Evolutionary conservation across 2,113 vertebrate species (phyloP), one percentile per base, ranked within the genome.

Genomic region (Pseudopodoces humilis): DNA sequence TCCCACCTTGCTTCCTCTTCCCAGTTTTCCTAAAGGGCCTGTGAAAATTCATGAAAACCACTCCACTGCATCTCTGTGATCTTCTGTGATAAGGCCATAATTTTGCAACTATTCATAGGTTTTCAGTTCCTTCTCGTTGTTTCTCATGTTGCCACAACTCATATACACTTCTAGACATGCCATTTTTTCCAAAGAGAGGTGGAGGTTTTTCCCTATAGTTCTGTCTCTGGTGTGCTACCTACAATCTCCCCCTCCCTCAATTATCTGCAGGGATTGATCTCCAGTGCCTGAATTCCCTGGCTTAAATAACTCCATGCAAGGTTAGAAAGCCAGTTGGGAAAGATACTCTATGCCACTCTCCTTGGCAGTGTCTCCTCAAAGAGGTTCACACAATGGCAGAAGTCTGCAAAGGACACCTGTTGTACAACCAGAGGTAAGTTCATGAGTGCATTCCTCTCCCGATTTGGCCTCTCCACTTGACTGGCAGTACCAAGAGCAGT

Each of bases 361-460:
- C 41, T 69, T 62, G 47, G 16, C 17, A 53, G 11, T 22, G 24
- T 25, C 35, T 60, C 55, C 41, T 62, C 41, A 35, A 58, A 65
- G 28, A 46, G 30, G 5, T 55, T 60, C 1, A 0, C 41, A 75
- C 3, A 30, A n/a, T 55, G 2, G 1, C 6, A 8, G n/a, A 68
- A 75, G 6, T 22, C n/a, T 4, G 3, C 17, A 47, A 75, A 76
- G 47, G 11, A 62, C 16, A 31, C 11, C 7, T 47, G 11, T 9
- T 53, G 15, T n/a, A 44, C n/a, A 31, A 33, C 9, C 13, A 46
- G 14, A 37, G 12, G 5, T 41, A n/a, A 16, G 7, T n/a, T 7
- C 67, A 8, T 82, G 68, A 58, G 35, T 47, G 5, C 20, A 41
- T 60, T 28, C 4, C 24, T 39, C 49, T 62, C 47, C 33, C 8